phyloP scores from a whole-genome alignment of 2,888 invertebrate species.

The Tricholauxania praeusta region DNA sequence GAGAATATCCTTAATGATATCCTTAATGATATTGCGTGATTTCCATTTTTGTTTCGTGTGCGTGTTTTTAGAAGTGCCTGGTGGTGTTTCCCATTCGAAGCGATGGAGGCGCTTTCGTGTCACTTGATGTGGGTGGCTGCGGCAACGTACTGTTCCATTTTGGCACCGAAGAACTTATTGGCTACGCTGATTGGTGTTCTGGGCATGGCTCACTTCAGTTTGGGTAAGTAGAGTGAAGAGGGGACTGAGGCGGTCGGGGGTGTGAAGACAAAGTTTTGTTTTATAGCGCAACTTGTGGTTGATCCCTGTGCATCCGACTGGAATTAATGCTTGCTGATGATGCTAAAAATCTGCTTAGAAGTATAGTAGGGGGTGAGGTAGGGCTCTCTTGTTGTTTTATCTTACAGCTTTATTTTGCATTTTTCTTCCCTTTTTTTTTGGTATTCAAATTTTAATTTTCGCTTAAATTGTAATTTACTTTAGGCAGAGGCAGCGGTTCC shows the following conservation, averaged over 20 bases:
- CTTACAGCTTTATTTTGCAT: neutral
- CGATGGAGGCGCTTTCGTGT: constrained; percentile 86
- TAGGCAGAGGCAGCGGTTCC: constrained; percentile 83
- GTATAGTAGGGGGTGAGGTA: too few species aligned
- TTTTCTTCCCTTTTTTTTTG: neutral
- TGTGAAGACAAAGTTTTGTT: neutral
- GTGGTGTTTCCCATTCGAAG: constrained; percentile 92
- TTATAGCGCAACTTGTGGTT: constrained; percentile 5
- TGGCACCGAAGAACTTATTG: constrained; percentile 85
- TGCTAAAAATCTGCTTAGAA: neutral
- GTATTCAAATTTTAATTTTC: neutral
- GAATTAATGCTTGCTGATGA: neutral
- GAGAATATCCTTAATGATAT: constrained; percentile 26
- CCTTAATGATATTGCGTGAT: constrained; percentile 17
- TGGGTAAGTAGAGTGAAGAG: constrained; percentile 66
- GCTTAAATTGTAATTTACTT: neutral
- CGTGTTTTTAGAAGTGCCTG: constrained; percentile 77
- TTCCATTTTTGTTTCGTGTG: constrained; percentile 23
- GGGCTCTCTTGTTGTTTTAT: too few species aligned
- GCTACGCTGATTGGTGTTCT: constrained; percentile 89
- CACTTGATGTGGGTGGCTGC: constrained; percentile 94
- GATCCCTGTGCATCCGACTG: neutral
- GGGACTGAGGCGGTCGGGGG: too few species aligned
- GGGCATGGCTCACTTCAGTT: constrained; percentile 90
- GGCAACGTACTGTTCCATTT: constrained; percentile 85